Percentiles rank a stretch among this genome's conserved stretches.
These are phyloP conservation scores for Lepidochrysops patricia DNA, from an alignment of 2,888 invertebrate species.

Conservation along the genomic window DNA sequence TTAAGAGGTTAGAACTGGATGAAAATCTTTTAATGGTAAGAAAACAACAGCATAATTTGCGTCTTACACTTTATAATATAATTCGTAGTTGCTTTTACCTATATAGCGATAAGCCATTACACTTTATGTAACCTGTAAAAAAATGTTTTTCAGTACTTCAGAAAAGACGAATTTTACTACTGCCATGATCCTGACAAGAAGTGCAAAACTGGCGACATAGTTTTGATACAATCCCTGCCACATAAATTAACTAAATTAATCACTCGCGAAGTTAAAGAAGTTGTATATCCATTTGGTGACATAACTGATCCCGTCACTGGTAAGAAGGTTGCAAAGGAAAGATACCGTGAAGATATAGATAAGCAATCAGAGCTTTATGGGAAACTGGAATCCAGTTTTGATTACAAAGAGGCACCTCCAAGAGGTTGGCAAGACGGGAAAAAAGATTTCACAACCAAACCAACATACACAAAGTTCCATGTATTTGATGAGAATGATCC, in stretches of 20 bases:
- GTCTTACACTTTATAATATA: too few species aligned
- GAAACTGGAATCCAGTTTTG: constrained; percentile 78
- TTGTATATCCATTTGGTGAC: constrained; percentile 88
- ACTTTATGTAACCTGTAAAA: too few species aligned
- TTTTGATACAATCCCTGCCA: constrained; percentile 83
- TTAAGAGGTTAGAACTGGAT: constrained; percentile 84
- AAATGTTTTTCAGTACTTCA: constrained; percentile 82
- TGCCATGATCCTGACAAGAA: constrained; percentile 85
- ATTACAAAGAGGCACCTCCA: constrained; percentile 83
- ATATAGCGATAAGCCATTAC: background rate
- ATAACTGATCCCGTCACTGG: constrained; percentile 89
- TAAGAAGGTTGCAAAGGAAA: constrained; percentile 82
- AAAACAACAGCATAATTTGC: too few species aligned
- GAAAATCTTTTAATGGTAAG: constrained; percentile 84
- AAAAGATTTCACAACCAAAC: constrained; percentile 86
- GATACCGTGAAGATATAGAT: constrained; percentile 84
- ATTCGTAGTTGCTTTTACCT: too few species aligned
- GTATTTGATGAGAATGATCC: constrained; percentile 84
- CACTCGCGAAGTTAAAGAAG: constrained; percentile 85
- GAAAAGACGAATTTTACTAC: constrained; percentile 80
- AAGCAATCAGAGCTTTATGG: constrained; percentile 80
- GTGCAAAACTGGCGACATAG: constrained; percentile 89
- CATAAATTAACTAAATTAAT: constrained; percentile 83
- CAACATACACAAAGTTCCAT: constrained; percentile 85
- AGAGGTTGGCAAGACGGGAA: constrained; percentile 88